Conservation (phyloP, 2,797 vertebrate species). For the Cirrhinus molitorella region DNA sequence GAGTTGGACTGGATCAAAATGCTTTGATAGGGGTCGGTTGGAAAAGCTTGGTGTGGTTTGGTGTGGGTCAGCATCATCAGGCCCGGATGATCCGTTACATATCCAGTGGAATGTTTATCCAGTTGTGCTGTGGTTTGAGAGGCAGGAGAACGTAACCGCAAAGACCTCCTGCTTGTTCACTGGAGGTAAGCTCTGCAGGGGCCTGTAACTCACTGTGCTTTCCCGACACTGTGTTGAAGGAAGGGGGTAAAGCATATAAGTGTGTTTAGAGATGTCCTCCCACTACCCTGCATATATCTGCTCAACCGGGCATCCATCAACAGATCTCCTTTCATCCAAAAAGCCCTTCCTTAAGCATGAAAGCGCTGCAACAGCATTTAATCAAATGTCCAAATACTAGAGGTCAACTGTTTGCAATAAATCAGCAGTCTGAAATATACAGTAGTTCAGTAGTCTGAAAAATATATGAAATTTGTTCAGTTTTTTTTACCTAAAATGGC, state of each 20-base stretch:
- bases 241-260: not conserved
- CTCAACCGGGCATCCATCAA: not conserved
- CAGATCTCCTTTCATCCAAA: not conserved
- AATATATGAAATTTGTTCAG: too few relatives aligned
- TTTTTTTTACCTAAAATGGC: too few relatives aligned
- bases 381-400: not conserved
- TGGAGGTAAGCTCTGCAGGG: constrained; percentile 27
- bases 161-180: constrained; percentile 26
- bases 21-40: not conserved
- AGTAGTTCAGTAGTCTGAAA: too few relatives aligned
- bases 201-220: constrained; percentile 19
- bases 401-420: not conserved
- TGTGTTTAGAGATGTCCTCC: constrained; percentile 6
- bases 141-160: constrained; percentile 10
- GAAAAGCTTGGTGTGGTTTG: constrained; percentile 26
- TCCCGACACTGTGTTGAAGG: constrained; percentile 13
- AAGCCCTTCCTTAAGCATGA: constrained; percentile 6
- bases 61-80: constrained; percentile 21
- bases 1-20: constrained; percentile 15
- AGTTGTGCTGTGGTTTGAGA: constrained; percentile 64
- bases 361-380: not conserved
- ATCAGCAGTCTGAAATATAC: too few relatives aligned
- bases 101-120: constrained; percentile 63
- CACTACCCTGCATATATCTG: not conserved
- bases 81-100: not conserved